These are phyloP conservation scores for Valencia hispanica DNA, from an alignment of 2,797 vertebrate species.

Conservation along the genomic window DNA sequence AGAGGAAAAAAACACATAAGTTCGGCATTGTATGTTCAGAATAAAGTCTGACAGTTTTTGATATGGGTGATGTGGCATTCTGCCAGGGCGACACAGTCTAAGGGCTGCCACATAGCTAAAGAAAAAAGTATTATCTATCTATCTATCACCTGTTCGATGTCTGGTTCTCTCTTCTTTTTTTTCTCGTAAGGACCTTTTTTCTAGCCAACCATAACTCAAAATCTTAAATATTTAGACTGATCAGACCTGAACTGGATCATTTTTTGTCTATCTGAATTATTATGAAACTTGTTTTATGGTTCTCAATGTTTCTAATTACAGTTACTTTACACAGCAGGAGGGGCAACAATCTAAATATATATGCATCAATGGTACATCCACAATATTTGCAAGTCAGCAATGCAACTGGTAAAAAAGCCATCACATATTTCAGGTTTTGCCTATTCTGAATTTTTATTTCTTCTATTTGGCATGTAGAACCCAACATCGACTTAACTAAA, in stretches of 20 bases:
- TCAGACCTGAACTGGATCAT: not conserved
- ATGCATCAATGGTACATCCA: no score
- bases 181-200: not conserved
- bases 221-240: not conserved
- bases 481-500: no score
- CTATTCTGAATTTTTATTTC: no score
- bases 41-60: not conserved
- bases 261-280: not conserved
- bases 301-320: not conserved
- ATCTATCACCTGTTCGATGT: not conserved
- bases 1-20: constrained; percentile 16
- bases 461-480: no score
- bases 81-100: not conserved
- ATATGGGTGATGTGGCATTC: not conserved
- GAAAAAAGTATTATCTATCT: not conserved
- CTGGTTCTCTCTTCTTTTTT: not conserved
- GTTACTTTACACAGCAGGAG: not conserved
- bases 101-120: not conserved
- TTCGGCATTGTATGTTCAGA: not conserved
- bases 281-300: not conserved
- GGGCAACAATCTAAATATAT: not conserved
- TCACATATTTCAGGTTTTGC: no score
- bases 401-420: no score
- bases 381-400: no score
- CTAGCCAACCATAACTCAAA: not conserved